Conservation (phyloP, 1,140 invertebrate species). For the Drosophila pachea region DNA sequence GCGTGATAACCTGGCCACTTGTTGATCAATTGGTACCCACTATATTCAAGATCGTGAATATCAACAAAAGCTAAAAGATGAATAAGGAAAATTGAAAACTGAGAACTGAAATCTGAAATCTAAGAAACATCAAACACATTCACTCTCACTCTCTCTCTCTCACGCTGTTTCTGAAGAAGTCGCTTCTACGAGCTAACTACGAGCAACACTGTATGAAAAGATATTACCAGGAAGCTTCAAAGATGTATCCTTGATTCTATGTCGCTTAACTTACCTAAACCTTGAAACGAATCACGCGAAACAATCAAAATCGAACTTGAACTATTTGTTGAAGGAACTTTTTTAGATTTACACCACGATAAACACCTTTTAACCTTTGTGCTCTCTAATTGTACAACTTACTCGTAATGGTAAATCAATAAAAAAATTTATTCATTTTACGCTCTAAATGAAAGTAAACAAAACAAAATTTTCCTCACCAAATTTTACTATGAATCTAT, state of each 20-base stretch:
- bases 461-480: slow-evolving; percentile 72
- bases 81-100: slow-evolving; percentile 6
- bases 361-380: slow-evolving; percentile 71
- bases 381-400: slow-evolving; percentile 76
- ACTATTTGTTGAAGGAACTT: slow-evolving; percentile 63
- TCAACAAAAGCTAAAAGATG: slow-evolving; percentile 3
- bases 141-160: slow-evolving; percentile 15
- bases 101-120: slow-evolving; percentile 1
- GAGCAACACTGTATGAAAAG: slow-evolving; percentile 18
- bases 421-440: slow-evolving; percentile 67
- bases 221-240: slow-evolving; percentile 36
- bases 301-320: slow-evolving; percentile 70
- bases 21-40: slow-evolving; percentile 56
- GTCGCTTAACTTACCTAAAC: slow-evolving; percentile 51
- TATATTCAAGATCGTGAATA: slow-evolving; percentile 34
- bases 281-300: slow-evolving; percentile 57
- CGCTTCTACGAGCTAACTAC: slow-evolving; percentile 9
- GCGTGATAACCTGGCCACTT: slow-evolving; percentile 35
- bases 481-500: slow-evolving; percentile 76
- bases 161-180: slow-evolving; percentile 27
- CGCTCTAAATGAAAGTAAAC: slow-evolving; percentile 62
- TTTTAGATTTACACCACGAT: slow-evolving; percentile 72
- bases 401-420: slow-evolving; percentile 63
- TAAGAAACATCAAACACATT: slow-evolving; percentile 7
- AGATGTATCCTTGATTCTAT: slow-evolving; percentile 52